Percentiles rank a stretch among this genome's conserved stretches.
phyloP scores from a whole-genome alignment of 2,113 vertebrate species.

The Cryptotis parvus region DNA sequence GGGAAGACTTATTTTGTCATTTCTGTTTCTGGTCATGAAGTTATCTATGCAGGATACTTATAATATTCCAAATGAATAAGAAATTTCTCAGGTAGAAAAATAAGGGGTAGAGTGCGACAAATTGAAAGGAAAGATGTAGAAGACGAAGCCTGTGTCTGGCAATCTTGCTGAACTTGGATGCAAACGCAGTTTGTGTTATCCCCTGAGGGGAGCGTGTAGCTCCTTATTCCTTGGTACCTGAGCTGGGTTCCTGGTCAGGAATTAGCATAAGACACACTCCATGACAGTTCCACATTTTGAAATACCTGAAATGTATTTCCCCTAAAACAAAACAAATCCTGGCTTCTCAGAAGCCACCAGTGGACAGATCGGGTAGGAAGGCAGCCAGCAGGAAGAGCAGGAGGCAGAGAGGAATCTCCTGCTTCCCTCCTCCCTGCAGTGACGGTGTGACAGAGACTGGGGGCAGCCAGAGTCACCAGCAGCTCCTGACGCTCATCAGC shows the following conservation, averaged over 20 bases:
- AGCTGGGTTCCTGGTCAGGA: not conserved
- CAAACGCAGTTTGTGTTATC: not conserved
- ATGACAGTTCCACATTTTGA: not conserved
- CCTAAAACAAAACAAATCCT: slow-evolving; percentile 52
- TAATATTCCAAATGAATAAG: not conserved
- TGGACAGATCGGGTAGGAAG: slow-evolving; percentile 38
- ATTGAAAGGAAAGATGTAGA: not conserved
- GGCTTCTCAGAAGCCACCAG: slow-evolving; percentile 72
- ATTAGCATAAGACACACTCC: not conserved
- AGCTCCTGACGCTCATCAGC: not conserved
- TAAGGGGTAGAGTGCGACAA: not conserved
- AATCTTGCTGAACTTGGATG: not conserved
- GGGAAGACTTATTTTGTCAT: slow-evolving; percentile 1
- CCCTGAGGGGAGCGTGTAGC: not conserved
- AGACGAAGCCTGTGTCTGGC: not conserved
- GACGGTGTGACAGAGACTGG: too few relatives aligned
- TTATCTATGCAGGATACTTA: not conserved
- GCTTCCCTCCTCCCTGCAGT: slow-evolving; percentile 38
- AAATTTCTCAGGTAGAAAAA: not conserved
- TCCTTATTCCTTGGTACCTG: not conserved
- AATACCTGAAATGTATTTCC: slow-evolving; percentile 55
- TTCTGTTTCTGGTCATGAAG: not conserved
- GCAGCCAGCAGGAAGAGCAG: slow-evolving; percentile 71
- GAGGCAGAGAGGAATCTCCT: slow-evolving; percentile 65
- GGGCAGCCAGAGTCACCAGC: too few relatives aligned